Base-by-base conservation (phyloP, 1,140 invertebrate genomes). In the Brachionus manjavacas region DNA sequence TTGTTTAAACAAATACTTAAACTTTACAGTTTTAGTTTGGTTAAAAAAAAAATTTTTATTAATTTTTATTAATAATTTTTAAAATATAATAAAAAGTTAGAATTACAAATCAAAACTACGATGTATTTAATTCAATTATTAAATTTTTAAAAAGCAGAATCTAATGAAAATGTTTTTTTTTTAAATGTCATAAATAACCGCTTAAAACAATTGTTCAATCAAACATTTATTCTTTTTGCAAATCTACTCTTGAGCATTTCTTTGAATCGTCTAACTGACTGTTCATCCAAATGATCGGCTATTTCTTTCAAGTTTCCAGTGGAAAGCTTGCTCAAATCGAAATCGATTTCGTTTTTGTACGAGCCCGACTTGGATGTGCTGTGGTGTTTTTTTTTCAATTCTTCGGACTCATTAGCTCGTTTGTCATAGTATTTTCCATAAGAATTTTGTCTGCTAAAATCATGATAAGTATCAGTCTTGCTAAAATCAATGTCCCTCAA, bases 241-340 rank as follows among this genome's bases (percentile, higher is more conserved):
- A 68, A 72, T 72, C 39, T 72, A 72, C 14, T 41, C 68, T 41
- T 72, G 14, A 72, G 35, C 4, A 72, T 39, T 72, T 72, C 68
- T 72, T 41, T 72, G 16, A 72, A 39, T 4, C 68, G 68, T 72
- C n/a, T 72, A 2, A 72, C 16, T n/a, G 68, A 72, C 9, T 72
- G 28, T 3, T 72, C 68, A 20, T 72, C 68, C 35, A 41, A 20
- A 72, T 72, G 16, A 41, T 72, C 39, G n/a, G 14, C 68, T 39
- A 72, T 20, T 41, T 72, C 68, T 72, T 72, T 72, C 20, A 72
- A 41, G 16, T 72, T 72, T 16, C n/a, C 16, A 72, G 4, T n/a
- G 1, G 68, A 72, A 3, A 39, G 28, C 9, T 72, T 72, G n/a
- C 35, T 72, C n/a, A 41, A 41, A 4, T 72, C 68, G 2, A 9